phyloP scores from a whole-genome alignment of 2,113 vertebrate genomes.

The Benitochromis conjunctus region DNA sequence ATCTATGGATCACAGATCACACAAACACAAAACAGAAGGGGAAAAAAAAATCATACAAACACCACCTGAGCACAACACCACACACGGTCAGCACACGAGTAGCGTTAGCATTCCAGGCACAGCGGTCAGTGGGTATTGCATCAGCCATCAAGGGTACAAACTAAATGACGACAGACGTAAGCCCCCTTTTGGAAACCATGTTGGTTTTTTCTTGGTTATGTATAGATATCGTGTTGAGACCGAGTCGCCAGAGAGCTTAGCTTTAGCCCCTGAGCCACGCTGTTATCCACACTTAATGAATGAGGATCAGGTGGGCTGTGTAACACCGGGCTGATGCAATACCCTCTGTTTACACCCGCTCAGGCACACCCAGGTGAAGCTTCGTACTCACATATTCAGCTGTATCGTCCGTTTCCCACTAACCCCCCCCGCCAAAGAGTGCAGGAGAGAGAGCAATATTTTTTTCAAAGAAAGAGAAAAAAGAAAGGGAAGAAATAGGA shows the following conservation, averaged over 20 bases:
- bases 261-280: conserved; percentile 9
- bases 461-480: conserved; percentile 53
- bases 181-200: neutral
- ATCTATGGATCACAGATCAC: neutral
- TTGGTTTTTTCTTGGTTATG: neutral
- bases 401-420: conserved; percentile 98
- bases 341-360: conserved; percentile 37
- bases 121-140: conserved; percentile 63
- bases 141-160: conserved; percentile 44
- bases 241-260: neutral
- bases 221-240: neutral
- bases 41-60: neutral
- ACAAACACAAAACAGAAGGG: neutral
- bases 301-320: neutral
- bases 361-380: conserved; percentile 55
- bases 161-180: conserved; percentile 2
- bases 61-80: conserved; percentile 37
- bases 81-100: conserved; percentile 6
- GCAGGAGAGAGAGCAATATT: conserved; percentile 61
- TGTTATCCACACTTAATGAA: conserved; percentile 17
- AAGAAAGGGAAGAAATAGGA: conserved; percentile 68
- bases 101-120: conserved; percentile 52
- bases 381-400: conserved; percentile 94
- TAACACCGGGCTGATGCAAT: conserved; percentile 64
- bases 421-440: conserved; percentile 74